Base-by-base conservation (phyloP, 2,888 invertebrate species). In the Zygothrica quintamaculata region DNA sequence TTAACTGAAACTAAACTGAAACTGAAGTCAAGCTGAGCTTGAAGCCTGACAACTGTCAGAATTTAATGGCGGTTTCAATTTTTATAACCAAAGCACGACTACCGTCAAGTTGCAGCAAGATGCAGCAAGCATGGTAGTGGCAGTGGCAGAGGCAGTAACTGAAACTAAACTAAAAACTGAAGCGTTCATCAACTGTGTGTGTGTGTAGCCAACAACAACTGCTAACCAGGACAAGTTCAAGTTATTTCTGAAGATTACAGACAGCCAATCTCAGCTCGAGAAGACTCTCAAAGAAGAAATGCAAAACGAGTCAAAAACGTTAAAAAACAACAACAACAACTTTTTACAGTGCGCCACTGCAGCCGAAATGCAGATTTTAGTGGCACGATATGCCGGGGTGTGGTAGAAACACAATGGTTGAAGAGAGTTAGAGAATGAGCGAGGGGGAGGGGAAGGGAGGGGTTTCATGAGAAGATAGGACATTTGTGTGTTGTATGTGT, bases 51-150 rank as follows among this genome's bases (percentile, higher is more conserved):
- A 84, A 84, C 84, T 84, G 84, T 84, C 84, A 87, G 87, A 87
- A 82, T 82, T 87, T 87, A 85, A 84, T 84, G 84, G 84, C 87
- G 87, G 79, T 80, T 79, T 77, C 82, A 82, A 81, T 87, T 87
- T 82, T 87, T 84, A 84, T 82, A 84, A 84, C 84, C 82, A 65
- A 82, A 82, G 87, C 84, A 84, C 84, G 84, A 84, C 87, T 87
- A 84, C 84, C 77, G 84, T 77, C 74, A 65, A 5, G 40, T 51
- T 57, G 55, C 55, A 39, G 40, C 51, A 31, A n/a, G n/a, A n/a
- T n/a, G 48, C 52, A 16, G 34, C 53, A 43, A 31, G 33, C 8
- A 15, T 22, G 51, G 16, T 46, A 13, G 37, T 26, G 16, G 16
- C 52, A 18, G 43, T 44, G 18, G 16, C 40, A 16, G 36, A 44